Conservation (phyloP, 2,113 vertebrate species). For the Rhea americana region DNA sequence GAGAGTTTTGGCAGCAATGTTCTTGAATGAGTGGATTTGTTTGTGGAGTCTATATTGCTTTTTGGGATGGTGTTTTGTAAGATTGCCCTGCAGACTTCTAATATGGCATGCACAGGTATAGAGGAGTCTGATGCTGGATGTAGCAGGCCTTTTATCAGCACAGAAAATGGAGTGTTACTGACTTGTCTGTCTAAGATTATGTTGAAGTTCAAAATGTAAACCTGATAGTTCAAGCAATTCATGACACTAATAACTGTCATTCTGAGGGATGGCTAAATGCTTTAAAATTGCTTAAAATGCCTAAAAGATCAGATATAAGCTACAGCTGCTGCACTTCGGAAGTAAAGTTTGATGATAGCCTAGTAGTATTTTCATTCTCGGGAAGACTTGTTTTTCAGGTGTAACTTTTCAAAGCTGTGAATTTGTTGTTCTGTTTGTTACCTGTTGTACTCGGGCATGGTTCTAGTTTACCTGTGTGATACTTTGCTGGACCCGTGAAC, state of each 20-base stretch:
- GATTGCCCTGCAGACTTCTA: background rate
- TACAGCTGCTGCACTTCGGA: background rate
- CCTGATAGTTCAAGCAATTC: background rate
- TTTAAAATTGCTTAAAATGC: background rate
- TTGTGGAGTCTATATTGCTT: background rate
- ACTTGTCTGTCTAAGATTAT: background rate
- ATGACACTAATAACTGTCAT: background rate
- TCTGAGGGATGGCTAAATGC: background rate
- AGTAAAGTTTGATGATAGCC: background rate
- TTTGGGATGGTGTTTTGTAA: background rate
- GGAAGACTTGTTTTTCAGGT: background rate
- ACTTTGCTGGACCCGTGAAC: background rate
- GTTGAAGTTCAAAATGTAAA: background rate
- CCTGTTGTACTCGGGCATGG: background rate
- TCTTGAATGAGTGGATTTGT: background rate
- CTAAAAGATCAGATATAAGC: background rate
- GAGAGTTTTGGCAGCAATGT: background rate
- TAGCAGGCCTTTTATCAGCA: rapidly evolving
- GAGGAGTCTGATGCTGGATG: background rate
- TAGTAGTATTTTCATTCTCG: background rate
- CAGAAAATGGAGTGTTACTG: background rate
- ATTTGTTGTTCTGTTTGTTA: background rate
- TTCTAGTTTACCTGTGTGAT: background rate
- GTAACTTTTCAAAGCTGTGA: background rate
- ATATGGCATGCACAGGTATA: too few species aligned